Evolutionary conservation across 23 tunicate species (phyloP).

Genomic region (Phallusia fumigata): DNA sequence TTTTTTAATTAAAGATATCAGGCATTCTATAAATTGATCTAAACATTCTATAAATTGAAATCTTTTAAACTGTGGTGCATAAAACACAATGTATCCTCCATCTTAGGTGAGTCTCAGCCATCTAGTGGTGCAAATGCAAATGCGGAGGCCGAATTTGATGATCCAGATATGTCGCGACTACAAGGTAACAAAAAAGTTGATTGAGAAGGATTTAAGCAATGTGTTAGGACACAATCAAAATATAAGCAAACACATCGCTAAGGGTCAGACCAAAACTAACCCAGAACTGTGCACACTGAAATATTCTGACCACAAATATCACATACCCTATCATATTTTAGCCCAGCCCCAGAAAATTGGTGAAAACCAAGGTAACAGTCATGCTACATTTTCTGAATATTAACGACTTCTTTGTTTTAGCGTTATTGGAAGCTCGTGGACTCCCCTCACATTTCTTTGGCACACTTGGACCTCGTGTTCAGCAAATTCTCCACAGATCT

Average conservation of each 20-base stretch:
- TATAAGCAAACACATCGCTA: no score
- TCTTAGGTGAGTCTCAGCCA: background rate
- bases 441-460: constrained; percentile 81
- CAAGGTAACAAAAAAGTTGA: constrained; percentile 50
- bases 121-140: constrained; percentile 16
- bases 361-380: no score
- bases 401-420: constrained; percentile 21
- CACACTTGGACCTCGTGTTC: constrained; percentile 89
- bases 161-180: constrained; percentile 73
- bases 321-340: no score
- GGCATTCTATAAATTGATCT: background rate
- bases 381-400: background rate
- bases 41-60: no score
- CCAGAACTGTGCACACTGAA: no score
- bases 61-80: no score
- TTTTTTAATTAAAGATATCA: background rate
- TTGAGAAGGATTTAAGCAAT: no score
- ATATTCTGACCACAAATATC: no score
- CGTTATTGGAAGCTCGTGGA: constrained; percentile 88
- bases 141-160: constrained; percentile 58
- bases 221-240: no score
- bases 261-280: no score
- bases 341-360: no score
- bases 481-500: constrained; percentile 90
- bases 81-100: no score